Base-by-base conservation (phyloP, 2,888 invertebrate genomes). In the Lepidocyrtoides sp. region DNA sequence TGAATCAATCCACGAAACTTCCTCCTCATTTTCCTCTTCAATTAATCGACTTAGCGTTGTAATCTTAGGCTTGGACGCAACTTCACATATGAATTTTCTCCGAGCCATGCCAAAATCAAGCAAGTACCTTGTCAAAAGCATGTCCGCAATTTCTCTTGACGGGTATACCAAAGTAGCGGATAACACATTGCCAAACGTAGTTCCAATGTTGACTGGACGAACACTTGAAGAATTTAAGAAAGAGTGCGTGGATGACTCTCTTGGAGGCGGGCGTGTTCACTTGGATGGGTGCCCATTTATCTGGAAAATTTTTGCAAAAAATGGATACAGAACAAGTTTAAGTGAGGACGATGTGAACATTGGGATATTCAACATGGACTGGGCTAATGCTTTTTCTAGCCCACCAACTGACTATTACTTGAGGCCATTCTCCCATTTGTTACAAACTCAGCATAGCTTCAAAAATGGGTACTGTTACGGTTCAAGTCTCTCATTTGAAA, bases 291-390 rank as follows among this genome's bases (percentile, higher is more conserved):
- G 93, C 79, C 93, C 93, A 2, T 91, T 92, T 51, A 69, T 93
- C 14, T 93, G 93, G 93, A 93, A 93, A 23, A 29, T 79, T 23
- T 89, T 93, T 66, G 51, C 86, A 5, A 69, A 54, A 29, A 83
- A 81, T 12, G 93, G 93, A 10, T 93, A 92, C 48, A 48, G 90
- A 2, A 93, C 93, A 0, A 44, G 84, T 12, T 91, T 85, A 44
- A 83, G 85, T 3, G 93, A 93, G 26, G 93, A 93, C 41, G 89
- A 91, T 17, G 77, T 86, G 14, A 0, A 72, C 44, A 89, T 84
- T 26, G 81, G 60, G 14, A 92, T 97, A 0, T 99, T 99, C 95
- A 98, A 98, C 95, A 57, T 88, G 57, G 98, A 97, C 94, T 95
- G 96, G 89, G 48, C 54, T 0, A 72, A 90, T 7, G 95, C 95